phyloP scores from a whole-genome alignment of 2,797 vertebrate species.

The Cynopterus sphinx region DNA sequence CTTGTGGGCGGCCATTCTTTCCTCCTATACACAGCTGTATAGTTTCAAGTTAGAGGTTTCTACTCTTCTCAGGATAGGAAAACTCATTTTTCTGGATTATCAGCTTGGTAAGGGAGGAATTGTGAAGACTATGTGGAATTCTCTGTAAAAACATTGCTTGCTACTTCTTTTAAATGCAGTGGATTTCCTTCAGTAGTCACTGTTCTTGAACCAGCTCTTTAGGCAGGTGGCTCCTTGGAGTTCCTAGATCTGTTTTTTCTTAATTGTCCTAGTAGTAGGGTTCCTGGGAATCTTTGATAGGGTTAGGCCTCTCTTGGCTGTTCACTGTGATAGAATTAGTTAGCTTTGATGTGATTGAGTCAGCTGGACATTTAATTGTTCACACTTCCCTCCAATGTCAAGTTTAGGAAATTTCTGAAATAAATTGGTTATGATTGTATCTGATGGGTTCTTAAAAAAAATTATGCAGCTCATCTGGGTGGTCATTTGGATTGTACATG shows the following conservation, averaged over 20 bases:
- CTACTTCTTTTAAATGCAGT: neutral
- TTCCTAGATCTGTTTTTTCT: conserved; percentile 28
- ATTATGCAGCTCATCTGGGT: neutral
- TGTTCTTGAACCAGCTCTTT: neutral
- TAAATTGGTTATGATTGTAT: neutral
- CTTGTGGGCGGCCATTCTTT: neutral
- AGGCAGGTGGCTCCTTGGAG: neutral
- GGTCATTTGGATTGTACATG: neutral
- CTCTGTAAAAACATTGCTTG: neutral
- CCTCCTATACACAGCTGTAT: neutral
- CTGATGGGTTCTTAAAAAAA: neutral
- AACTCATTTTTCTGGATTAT: conserved; percentile 34
- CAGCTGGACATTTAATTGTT: neutral
- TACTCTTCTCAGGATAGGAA: neutral
- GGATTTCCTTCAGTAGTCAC: neutral
- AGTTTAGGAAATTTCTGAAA: conserved; percentile 16
- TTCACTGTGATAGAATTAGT: neutral
- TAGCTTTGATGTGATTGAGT: neutral
- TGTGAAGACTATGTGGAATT: neutral
- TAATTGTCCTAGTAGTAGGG: neutral
- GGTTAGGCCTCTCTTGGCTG: neutral
- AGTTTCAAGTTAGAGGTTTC: conserved; percentile 26
- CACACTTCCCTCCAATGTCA: neutral
- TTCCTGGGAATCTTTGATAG: neutral
- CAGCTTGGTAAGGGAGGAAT: neutral